Base-by-base conservation (phyloP, 53 echinoderm and acorn worm genomes). In the Mesocentrotus franciscanus region DNA sequence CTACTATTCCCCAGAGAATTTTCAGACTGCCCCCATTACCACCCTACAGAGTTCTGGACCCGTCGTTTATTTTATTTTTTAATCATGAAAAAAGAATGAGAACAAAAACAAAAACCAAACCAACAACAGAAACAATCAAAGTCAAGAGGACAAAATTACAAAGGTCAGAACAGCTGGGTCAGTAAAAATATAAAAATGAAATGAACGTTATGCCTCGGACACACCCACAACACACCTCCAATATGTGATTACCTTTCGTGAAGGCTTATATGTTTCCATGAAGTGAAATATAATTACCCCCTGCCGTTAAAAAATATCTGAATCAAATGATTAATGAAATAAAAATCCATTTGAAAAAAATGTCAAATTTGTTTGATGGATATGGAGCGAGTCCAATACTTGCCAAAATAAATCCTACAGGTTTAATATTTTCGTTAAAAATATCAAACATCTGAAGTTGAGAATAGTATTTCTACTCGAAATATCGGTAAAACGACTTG, bases 211-310 rank as follows among this genome's bases (percentile, higher is more conserved):
- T 12, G 76, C 76, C 33, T 76, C 76, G 0, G 81, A 81, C 81
- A 81, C 81, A 81, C 81, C 81, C 42, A 42, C 81, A 81, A 81
- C 81, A 81, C 81, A 81, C 81, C 81, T 42, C 81, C 81, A 81
- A 39, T 18, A 42, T 33, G 49, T 18, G 39, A 39, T 42, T 33
- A 39, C 22, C 42, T 81, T 81, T 18, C 36, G 42, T 42, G 17
- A 81, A 81, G 81, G 42, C 42, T 81, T 81, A 36, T 39, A 36
- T 18, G 15, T 42, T 76, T 76, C 7, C 24, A 11, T 32, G 13
- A 76, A 81, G 22, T 81, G 81, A 81, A 81, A 39, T 81, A 39
- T 22, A 27, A 81, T 36, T 76, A 30, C 22, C 0, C 9, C 24
- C 22, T 68, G 22, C 68, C 6, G 68, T 71, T 1, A 24, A 71